These are phyloP conservation scores for Lamellibrachia luymesi DNA, from an alignment of 1,140 invertebrate genomes.

Conservation along the genomic window DNA sequence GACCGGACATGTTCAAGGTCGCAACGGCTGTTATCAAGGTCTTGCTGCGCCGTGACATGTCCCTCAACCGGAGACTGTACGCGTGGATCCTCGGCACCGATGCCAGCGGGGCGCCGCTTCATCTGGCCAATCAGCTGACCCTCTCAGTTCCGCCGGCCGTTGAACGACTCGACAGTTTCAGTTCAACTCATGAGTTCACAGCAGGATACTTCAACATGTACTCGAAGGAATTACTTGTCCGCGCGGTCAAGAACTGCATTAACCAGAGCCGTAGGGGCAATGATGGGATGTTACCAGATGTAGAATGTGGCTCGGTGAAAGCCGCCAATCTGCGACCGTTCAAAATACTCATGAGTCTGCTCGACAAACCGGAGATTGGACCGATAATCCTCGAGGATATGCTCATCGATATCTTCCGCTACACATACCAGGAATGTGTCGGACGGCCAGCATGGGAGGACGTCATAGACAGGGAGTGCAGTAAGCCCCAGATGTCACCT, in stretches of 20 bases:
- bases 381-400: constrained; percentile 81
- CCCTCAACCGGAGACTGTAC: constrained; percentile 82
- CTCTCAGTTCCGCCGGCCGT: not conserved
- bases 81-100: constrained; percentile 80
- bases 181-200: constrained; percentile 42
- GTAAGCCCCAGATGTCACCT: constrained; percentile 8
- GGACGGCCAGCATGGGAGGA: not conserved
- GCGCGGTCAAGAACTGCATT: constrained; percentile 59
- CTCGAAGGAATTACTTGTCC: constrained; percentile 65
- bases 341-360: constrained; percentile 78
- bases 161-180: constrained; percentile 35
- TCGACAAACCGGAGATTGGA: constrained; percentile 88
- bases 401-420: constrained; percentile 81
- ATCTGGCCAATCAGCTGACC: not conserved
- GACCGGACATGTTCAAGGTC: constrained; percentile 74
- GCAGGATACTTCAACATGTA: constrained; percentile 71
- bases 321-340: constrained; percentile 74
- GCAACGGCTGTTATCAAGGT: constrained; percentile 79
- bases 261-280: constrained; percentile 39
- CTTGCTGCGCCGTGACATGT: constrained; percentile 86
- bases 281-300: not conserved
- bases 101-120: constrained; percentile 31
- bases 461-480: not conserved
- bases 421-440: constrained; percentile 47
- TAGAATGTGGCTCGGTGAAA: not conserved